phyloP scores from a whole-genome alignment of 2,113 vertebrate species.

The Hyperoodon ampullatus region DNA sequence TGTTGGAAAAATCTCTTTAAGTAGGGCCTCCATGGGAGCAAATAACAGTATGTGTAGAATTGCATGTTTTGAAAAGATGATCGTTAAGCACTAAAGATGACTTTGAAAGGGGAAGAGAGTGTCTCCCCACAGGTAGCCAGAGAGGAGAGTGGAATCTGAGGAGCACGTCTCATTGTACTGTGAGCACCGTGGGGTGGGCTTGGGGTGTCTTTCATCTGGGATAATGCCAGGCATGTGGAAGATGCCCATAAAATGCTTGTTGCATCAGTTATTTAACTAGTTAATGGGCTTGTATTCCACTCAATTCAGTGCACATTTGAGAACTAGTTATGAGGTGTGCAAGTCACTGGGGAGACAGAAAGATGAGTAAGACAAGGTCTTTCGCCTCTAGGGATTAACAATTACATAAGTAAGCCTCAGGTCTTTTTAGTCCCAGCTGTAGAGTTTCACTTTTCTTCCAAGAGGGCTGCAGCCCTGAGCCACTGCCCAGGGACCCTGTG shows the following conservation, averaged over 20 bases:
- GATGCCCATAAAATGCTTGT: background rate
- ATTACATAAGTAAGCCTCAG: background rate
- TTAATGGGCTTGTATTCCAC: background rate
- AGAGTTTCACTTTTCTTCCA: background rate
- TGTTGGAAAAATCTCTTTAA: conserved; percentile 13
- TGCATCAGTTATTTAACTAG: background rate
- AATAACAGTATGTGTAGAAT: background rate
- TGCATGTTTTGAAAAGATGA: background rate
- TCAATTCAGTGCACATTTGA: background rate
- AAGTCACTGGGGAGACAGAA: background rate
- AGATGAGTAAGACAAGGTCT: background rate
- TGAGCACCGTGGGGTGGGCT: background rate
- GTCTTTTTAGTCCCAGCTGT: background rate
- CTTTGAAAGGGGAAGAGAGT: background rate
- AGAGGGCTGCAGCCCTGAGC: background rate
- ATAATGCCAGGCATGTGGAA: background rate
- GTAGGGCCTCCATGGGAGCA: background rate
- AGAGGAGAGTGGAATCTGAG: background rate
- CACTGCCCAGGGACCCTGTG: background rate
- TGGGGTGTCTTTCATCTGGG: background rate
- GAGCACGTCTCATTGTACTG: background rate
- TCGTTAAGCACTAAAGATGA: background rate
- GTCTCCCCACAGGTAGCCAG: background rate
- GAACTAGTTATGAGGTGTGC: background rate
- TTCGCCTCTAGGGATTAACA: background rate